Base-by-base conservation (phyloP, 2,888 invertebrate species). In the Rhopalosiphum nymphaeae region DNA sequence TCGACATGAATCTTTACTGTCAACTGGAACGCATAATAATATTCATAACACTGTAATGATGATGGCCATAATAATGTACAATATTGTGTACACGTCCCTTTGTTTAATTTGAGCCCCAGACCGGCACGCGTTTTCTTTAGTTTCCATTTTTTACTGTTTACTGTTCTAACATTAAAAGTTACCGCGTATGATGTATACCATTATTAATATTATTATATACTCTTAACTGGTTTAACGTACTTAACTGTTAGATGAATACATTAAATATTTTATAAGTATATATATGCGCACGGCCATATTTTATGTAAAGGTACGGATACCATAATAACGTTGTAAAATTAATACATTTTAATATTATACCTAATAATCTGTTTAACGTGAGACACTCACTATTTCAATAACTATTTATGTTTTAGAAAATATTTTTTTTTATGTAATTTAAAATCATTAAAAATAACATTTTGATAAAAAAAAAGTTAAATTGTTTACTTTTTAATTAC, bases 1-100 rank as follows among this genome's bases (percentile, higher is more conserved):
- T 92, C 26, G n/a, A 61, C 49, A 91, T 46, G 57, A 91, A 86
- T 61, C 13, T 86, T 87, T 61, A 29, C 49, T 25, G n/a, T 91
- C 9, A 53, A 26, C 49, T 11, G 3, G 16, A 57, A 44, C 13
- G 36, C 36, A 78, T 78, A 78, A 78, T 78, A 78, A 36, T 78
- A 78, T 36, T 36, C 21, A 36, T 21, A 78, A 78, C 36, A 78
- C 9, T 78, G 36, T 36, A 42, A 78, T 78, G 36, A 42, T 36
- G 67, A 67, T 56, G 13, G 13, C 16, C 67, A 36, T 67, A 67
- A 67, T 36, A 67, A 36, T 21, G 36, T 16, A 9, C 3, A 49
- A 46, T 90, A 49, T 25, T 49, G 67, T n/a, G 3, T 89, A 0
- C 67, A 86, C 46, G 44, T n/a, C 78, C 46, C 36, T 91, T 91